These are phyloP conservation scores for Rotaria socialis DNA, from an alignment of 2,888 invertebrate genomes.

Conservation along the genomic window DNA sequence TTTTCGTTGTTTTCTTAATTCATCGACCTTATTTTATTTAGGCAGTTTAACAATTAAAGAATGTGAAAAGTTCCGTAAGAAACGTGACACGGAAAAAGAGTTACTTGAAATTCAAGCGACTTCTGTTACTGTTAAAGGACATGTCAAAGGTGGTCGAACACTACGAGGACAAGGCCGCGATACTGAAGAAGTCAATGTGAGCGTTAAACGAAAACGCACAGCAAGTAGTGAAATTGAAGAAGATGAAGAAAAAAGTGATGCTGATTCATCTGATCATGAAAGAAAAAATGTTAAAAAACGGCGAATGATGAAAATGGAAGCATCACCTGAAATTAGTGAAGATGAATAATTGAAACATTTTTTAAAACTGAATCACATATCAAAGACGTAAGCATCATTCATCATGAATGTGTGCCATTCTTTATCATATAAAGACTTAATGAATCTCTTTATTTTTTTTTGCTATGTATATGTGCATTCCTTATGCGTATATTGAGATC, in stretches of 20 bases:
- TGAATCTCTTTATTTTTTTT: not conserved
- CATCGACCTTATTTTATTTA: not conserved
- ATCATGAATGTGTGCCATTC: not conserved
- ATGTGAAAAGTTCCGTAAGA: slow-evolving; percentile 36
- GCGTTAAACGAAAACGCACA: not conserved
- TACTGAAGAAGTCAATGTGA: not conserved
- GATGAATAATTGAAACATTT: not conserved
- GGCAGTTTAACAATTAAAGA: slow-evolving; percentile 27
- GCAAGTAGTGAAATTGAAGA: not conserved
- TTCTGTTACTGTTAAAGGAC: not conserved
- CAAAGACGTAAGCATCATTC: not conserved
- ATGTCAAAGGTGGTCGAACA: slow-evolving; percentile 23
- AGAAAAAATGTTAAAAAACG: not conserved
- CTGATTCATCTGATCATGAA: not conserved
- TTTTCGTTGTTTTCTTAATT: not conserved
- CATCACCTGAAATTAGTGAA: not conserved
- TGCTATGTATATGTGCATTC: not conserved
- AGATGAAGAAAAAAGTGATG: not conserved
- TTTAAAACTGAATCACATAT: not conserved
- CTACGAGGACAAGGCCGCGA: not conserved
- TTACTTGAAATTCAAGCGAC: slow-evolving; percentile 30
- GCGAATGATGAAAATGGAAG: not conserved
- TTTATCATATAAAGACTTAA: not conserved
- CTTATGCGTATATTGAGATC: not conserved
- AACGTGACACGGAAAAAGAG: slow-evolving; percentile 44